A percentile compares a stretch with the other conserved stretches of the same genome.
phyloP scores from a whole-genome alignment of 2,113 vertebrate species.

The Protobothrops flavoviridis region DNA sequence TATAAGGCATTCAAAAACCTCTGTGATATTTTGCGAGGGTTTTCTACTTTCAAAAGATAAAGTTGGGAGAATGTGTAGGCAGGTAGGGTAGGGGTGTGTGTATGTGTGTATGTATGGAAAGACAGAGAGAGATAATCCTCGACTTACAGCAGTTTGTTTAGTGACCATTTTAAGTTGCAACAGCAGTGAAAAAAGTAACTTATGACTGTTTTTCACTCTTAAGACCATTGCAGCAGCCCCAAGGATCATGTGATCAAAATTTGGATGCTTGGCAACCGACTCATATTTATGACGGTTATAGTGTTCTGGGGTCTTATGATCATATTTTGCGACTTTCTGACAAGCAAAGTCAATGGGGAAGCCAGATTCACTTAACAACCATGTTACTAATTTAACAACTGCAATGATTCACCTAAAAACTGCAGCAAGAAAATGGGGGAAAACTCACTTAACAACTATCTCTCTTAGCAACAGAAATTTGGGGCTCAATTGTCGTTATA shows the following conservation, averaged over 20 bases:
- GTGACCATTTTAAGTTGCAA: no score
- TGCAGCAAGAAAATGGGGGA: not conserved
- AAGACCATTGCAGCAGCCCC: no score
- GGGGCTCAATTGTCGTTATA: not conserved
- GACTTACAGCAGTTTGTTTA: no score
- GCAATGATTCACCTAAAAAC: not conserved
- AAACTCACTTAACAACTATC: not conserved
- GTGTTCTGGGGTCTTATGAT: not conserved
- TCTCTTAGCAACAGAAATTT: not conserved
- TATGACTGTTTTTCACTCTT: no score
- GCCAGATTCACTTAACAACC: not conserved
- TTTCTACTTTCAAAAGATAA: not conserved
- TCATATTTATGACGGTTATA: not conserved
- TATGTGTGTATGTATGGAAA: not conserved
- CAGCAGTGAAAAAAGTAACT: no score
- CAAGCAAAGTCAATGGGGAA: not conserved
- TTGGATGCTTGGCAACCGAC: not conserved
- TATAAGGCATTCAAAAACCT: not conserved
- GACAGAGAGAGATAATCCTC: not conserved
- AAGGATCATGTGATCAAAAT: not conserved
- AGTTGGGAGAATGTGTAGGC: not conserved
- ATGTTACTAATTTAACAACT: not conserved
- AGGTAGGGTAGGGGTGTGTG: not conserved
- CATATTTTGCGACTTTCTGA: not conserved
- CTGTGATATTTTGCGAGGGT: not conserved